Base-by-base conservation (phyloP, 1,140 invertebrate genomes). In the Diprion similis region DNA sequence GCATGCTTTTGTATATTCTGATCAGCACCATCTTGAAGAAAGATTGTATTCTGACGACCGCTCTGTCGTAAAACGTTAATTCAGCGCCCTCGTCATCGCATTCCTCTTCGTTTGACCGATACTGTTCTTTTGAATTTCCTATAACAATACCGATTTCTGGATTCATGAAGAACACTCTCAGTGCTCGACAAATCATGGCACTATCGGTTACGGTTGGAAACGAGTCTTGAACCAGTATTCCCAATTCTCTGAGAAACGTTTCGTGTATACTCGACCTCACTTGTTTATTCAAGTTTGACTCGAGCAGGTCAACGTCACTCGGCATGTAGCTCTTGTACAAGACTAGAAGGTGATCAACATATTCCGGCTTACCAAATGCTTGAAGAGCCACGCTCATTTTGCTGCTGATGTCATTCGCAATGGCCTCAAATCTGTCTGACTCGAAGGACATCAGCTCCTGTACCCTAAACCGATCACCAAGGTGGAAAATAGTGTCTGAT, bases 251-350 rank as follows among this genome's bases (percentile, higher is more conserved):
- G 8, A 80, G 47, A 59, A 86, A 85, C 1, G n/a, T 70, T 8
- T 73, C 46, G 46, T 85, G 84, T 64, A 85, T 75, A 8, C 64
- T 37, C 17, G 71, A 67, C 15, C 70, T 18, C 15, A 79, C 65
- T 18, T 66, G 24, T 67, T 79, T 82, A 10, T 71, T 24, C 1
- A 17, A 1, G 8, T 48, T 13, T 15, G 8, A 1, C 1, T 15
- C 17, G 10, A 68, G 17, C 45, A 65, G 10, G 51, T 59, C 51
- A 9, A 64, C 11, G 59, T 66, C 17, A 17, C 66, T 46, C 1
- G 81, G 81, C 78, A 79, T 78, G 73, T 85, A 87, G 8, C 79
- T 81, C 8, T 59, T 73, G 67, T 84, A 85, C 46, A 81, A 85
- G 24, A 46, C 17, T 37, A 70, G 78, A n/a, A 85, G 73, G 8